Evolutionary conservation across 1,140 invertebrate species (phyloP), one percentile per base, ranked within the genome.

Genomic region (Diorhabda carinulata): DNA sequence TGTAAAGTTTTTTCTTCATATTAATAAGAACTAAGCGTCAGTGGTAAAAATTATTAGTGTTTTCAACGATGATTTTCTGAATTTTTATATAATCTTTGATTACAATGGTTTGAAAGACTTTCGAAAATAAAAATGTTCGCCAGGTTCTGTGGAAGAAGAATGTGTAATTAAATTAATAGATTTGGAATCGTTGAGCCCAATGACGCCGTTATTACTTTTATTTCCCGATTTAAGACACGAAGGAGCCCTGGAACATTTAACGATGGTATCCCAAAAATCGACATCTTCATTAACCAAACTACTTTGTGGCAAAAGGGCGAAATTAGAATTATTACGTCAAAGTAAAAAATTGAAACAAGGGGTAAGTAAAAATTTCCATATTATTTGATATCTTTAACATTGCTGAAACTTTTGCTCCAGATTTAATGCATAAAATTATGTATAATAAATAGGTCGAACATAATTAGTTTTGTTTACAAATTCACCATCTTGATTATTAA

Each of bases 151-250:
- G 4, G 60, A 61, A 40, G 60, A 61, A 43, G 61, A 63, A 44
- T 43, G 9, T 3, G 61, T 43, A 63, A 25, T 63, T 9, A 63
- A 4, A 63, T 10, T 63, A 6, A 63, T 63, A 8, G 43, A 63
- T 9, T 63, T 41, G 8, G 25, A 60, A 41, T 10, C 43, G 3
- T 6, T 43, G 45, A 43, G 45, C 9, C 6, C 42, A 9, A 63
- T 43, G 9, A n/a, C 61, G n/a, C 61, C 61, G 9, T 8, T 63
- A 43, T 25, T 63, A 7, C n/a, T 63, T n/a, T 43, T 63, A 3
- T 63, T 63, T 25, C 61, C 61, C 2, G 61, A 63, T 63, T 63
- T 63, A 43, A 43, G 61, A 8, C 43, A 44, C 43, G 61, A 63
- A 44, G 61, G 45, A 5, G 43, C 41, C 25, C 61, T 8, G 9